Conservation (phyloP, 2,888 invertebrate species). For the Apamea crenata region DNA sequence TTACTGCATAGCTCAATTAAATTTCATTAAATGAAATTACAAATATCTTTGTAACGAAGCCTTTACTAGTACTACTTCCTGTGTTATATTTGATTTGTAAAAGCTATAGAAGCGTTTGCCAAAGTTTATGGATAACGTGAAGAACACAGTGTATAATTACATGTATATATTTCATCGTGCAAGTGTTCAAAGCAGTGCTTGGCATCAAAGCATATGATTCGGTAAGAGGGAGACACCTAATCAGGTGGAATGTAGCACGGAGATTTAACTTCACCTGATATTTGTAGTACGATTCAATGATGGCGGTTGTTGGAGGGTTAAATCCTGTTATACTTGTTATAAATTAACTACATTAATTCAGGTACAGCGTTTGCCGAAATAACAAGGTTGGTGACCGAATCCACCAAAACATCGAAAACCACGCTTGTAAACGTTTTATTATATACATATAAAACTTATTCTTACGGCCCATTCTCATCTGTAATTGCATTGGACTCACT, state of each 20-base stretch:
- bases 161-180: neutral
- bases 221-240: conserved; percentile 10
- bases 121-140: neutral
- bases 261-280: conserved; percentile 7
- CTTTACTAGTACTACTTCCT: no score
- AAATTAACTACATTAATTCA: no score
- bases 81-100: no score
- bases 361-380: neutral
- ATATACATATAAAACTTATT: conserved; percentile 1
- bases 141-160: no score
- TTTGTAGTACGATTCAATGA: conserved; percentile 15
- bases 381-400: neutral
- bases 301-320: neutral
- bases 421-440: neutral
- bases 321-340: conserved; percentile 1
- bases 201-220: conserved; percentile 34
- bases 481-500: conserved; percentile 9
- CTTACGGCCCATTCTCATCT: neutral
- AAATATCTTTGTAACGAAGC: no score
- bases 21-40: no score
- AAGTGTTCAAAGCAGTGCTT: conserved; percentile 39
- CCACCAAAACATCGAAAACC: fast-evolving
- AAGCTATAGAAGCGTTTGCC: no score
- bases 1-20: no score
- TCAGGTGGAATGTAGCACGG: conserved; percentile 36